A percentile compares a stretch with the other conserved stretches of the same genome.
Conservation (phyloP, 2,888 invertebrate genomes). For the Lasioglossum zephyrum region DNA sequence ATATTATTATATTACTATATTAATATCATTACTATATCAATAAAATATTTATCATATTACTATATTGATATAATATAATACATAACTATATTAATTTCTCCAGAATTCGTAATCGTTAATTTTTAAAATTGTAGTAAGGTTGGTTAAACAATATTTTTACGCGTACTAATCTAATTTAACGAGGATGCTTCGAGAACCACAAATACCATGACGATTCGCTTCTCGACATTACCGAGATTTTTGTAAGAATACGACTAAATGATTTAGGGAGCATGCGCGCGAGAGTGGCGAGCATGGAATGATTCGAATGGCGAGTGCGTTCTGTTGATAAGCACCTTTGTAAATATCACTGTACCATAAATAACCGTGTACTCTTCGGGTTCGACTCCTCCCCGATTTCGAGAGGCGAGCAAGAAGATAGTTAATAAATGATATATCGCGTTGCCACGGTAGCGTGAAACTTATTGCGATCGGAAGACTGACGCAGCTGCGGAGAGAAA, state of each 20-base stretch:
- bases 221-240: slow-evolving; percentile 26
- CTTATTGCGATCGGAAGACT: neutral
- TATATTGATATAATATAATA: too few relatives aligned
- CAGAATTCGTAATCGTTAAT: neutral
- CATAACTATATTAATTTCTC: too few relatives aligned
- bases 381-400: slow-evolving; percentile 59
- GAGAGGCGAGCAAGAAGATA: slow-evolving; percentile 25
- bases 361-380: slow-evolving; percentile 61
- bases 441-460: neutral
- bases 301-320: slow-evolving; percentile 61
- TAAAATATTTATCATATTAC: too few relatives aligned
- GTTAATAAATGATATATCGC: neutral
- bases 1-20: too few relatives aligned
- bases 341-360: slow-evolving; percentile 78
- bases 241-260: slow-evolving; percentile 33
- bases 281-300: slow-evolving; percentile 21
- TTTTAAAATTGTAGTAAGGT: neutral
- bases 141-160: neutral
- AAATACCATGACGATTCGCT: neutral
- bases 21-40: too few relatives aligned
- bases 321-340: slow-evolving; percentile 64
- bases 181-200: neutral
- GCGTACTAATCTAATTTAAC: neutral
- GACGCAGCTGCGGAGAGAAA: neutral
- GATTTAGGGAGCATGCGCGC: neutral